Evolutionary conservation across 2,113 vertebrate species (phyloP), one percentile per base, ranked within the genome.

Genomic region (Brevimyrus niger): DNA sequence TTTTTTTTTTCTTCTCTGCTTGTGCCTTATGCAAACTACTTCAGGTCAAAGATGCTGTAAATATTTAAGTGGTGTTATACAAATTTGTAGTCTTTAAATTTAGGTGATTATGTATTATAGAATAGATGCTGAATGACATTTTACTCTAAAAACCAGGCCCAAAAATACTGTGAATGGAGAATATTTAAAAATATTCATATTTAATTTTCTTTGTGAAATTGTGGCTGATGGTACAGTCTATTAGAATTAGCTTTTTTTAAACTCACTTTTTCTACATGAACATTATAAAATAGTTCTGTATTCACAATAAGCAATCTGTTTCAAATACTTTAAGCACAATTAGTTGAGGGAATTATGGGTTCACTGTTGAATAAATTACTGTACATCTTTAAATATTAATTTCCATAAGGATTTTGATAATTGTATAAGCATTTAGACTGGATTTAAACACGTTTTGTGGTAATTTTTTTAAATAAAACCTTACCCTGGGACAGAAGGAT

Each of bases 1-100:
- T 53, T 38, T 61, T 61, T 61, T 3, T 4, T 93, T 91, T 91
- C 94, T 93, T 92, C 91, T 96, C 95, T 97, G 94, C 96, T 97
- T 95, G 97, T 99, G 98, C 98, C 98, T 99, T 99, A 99, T 96
- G 95, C 95, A 95, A 95, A 96, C 95, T 96, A 96, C 95, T 96
- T 96, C 96, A 96, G 96, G 96, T 96, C 95, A 96, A 95, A 80
- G 94, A 95, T 94, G 94, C 94, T 96, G 96, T 96, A 96, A 92
- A 96, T 96, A 96, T 93, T 92, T 91, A 94, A 93, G 90, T 93
- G 91, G 92, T 92, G 92, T 90, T 90, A 91, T 93, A 94, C 93
- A 89, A 91, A 84, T 80, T 94, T 93, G 93, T 93, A 94, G 91
- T 92, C 91, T 94, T 92, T 42, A 6, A 80, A 42, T 80, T 80